Evolutionary conservation across 2,113 vertebrate species (phyloP).

Genomic region (Pseudolaguvia tuberculata): DNA sequence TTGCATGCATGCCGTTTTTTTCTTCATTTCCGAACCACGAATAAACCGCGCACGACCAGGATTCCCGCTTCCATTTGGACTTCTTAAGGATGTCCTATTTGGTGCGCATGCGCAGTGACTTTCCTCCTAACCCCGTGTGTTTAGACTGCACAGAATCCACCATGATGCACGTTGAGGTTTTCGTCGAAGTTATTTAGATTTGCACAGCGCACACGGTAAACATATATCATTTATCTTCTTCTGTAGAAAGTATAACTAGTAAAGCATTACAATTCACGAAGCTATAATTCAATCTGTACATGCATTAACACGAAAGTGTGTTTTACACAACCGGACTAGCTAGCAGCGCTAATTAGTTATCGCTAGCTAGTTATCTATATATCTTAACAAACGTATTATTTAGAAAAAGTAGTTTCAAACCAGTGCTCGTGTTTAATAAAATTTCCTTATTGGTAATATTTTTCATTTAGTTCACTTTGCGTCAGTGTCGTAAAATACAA

Average conservation of each 20-base stretch:
- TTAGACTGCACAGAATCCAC: slow-evolving; percentile 57
- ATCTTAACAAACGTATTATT: too few relatives aligned
- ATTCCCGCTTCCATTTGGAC: slow-evolving; percentile 54
- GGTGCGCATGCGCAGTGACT: slow-evolving; percentile 60
- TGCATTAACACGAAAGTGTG: not conserved
- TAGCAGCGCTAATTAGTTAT: not conserved
- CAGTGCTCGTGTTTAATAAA: not conserved
- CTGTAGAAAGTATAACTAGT: slow-evolving; percentile 53
- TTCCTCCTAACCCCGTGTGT: not conserved
- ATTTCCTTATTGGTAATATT: not conserved
- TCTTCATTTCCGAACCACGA: slow-evolving; percentile 40
- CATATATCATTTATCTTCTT: not conserved
- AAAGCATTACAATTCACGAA: slow-evolving; percentile 2
- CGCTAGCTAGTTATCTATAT: not conserved
- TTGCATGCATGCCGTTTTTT: slow-evolving; percentile 10
- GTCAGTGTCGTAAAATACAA: too few relatives aligned
- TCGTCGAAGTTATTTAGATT: slow-evolving; percentile 54
- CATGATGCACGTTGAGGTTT: slow-evolving; percentile 61
- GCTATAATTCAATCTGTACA: too few relatives aligned
- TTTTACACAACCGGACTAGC: not conserved
- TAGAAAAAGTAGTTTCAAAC: too few relatives aligned
- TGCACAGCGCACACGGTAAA: not conserved
- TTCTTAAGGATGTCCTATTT: slow-evolving; percentile 54
- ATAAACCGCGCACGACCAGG: slow-evolving; percentile 35
- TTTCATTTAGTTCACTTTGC: not conserved